Percentiles rank a stretch among this genome's conserved stretches.
Evolutionary conservation across 1,140 invertebrate genomes (phyloP).

Genomic region (Sweltsa coloradensis): DNA sequence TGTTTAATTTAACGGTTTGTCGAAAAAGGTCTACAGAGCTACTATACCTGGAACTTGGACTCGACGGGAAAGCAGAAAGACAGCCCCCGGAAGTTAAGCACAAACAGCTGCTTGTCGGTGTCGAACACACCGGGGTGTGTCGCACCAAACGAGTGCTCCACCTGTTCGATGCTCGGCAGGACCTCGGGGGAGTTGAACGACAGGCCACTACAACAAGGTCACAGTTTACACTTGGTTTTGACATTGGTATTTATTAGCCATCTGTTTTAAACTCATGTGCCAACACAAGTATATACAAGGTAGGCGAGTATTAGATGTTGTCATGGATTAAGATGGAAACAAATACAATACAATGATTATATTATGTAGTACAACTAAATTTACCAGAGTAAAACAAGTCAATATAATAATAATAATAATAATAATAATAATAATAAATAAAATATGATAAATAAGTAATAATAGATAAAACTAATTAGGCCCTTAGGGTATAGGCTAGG

Average conservation of each 20-base stretch:
- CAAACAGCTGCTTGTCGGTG: constrained; percentile 84
- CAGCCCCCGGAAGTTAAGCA: constrained; percentile 86
- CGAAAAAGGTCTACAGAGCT: too few relatives aligned
- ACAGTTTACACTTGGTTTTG: neutral
- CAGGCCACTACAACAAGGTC: constrained; percentile 53
- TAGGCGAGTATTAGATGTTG: too few relatives aligned
- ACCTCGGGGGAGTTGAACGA: constrained; percentile 93
- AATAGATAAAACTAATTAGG: too few relatives aligned
- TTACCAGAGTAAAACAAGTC: too few relatives aligned
- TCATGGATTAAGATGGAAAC: neutral
- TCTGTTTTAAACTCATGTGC: too few relatives aligned
- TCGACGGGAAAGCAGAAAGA: constrained; percentile 94
- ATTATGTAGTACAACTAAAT: neutral
- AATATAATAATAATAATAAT: too few relatives aligned
- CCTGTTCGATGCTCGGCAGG: constrained; percentile 89
- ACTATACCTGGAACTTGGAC: constrained; percentile 72
- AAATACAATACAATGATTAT: constrained; percentile 1
- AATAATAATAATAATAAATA: too few relatives aligned
- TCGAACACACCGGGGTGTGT: constrained; percentile 97
- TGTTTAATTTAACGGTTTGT: too few relatives aligned
- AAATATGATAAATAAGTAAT: too few relatives aligned
- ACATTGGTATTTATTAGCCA: too few relatives aligned
- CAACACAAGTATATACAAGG: too few relatives aligned
- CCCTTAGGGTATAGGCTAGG: too few relatives aligned
- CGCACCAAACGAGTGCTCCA: constrained; percentile 94